These are phyloP conservation scores for Plotosus lineatus DNA, from an alignment of 2,113 vertebrate genomes.

Conservation along the genomic window DNA sequence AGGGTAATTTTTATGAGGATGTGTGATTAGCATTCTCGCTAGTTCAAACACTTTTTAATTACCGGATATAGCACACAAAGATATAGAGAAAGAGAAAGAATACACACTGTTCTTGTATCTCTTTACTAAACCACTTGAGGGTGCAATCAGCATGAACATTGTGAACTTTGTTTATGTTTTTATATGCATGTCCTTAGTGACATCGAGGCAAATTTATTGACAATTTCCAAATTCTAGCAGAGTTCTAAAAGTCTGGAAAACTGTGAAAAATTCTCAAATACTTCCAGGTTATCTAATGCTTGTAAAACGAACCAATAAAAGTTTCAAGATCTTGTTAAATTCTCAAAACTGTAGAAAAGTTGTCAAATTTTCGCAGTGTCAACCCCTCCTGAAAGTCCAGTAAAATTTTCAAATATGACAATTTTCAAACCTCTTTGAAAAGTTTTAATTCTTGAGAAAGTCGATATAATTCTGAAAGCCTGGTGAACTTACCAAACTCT, in stretches of 20 bases:
- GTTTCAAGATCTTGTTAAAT: not conserved
- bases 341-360: not conserved
- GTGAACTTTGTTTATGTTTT: not conserved
- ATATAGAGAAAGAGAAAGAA: not conserved
- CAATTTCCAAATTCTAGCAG: not conserved
- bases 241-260: not conserved
- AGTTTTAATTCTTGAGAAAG: no score
- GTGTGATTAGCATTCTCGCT: not conserved
- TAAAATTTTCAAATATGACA: no score
- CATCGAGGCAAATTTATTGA: conserved; percentile 8
- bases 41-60: not conserved
- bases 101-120: conserved; percentile 41
- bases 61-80: not conserved
- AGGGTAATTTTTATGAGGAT: not conserved
- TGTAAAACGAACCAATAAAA: no score
- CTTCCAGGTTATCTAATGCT: no score
- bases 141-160: conserved; percentile 26
- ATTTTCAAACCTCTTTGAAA: no score
- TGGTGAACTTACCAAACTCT: no score
- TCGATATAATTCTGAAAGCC: no score
- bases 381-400: no score
- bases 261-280: no score
- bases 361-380: no score
- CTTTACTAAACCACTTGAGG: conserved; percentile 50
- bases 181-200: not conserved